Conservation (phyloP, 2,888 invertebrate species). For the Panorpa germanica region DNA sequence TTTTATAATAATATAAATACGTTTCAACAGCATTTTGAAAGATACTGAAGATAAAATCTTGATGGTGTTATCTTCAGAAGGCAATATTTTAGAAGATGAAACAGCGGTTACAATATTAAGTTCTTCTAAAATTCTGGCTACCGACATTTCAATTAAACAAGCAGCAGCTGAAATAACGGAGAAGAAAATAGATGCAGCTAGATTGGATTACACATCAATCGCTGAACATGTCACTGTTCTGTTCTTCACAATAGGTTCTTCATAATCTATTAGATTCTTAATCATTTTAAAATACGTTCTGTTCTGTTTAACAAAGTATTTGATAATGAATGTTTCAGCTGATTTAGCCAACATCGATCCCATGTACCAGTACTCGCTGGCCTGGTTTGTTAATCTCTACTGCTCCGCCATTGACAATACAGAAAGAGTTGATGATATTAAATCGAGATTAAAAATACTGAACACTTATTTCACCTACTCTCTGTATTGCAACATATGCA, state of each 20-base stretch:
- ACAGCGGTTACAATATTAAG: slow-evolving; percentile 75
- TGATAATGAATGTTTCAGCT: slow-evolving; percentile 32
- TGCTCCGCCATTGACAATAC: slow-evolving; percentile 72
- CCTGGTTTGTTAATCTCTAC: slow-evolving; percentile 86
- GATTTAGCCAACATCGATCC: slow-evolving; percentile 85
- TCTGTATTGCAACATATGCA: slow-evolving; percentile 76
- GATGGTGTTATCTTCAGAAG: slow-evolving; percentile 50
- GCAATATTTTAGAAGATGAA: slow-evolving; percentile 80
- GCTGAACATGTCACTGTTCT: slow-evolving; percentile 76
- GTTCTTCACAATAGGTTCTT: slow-evolving; percentile 70
- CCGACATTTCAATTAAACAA: slow-evolving; percentile 85
- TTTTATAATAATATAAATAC: too few relatives aligned
- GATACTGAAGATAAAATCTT: slow-evolving; percentile 86
- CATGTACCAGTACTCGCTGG: slow-evolving; percentile 92
- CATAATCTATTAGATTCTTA: background rate
- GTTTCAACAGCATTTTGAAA: slow-evolving; percentile 39
- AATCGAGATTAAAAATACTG: slow-evolving; percentile 51
- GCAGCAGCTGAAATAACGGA: slow-evolving; percentile 78
- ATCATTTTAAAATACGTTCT: slow-evolving; percentile 8
- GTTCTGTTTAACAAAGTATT: too few relatives aligned
- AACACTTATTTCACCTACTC: slow-evolving; percentile 73
- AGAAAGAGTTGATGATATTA: slow-evolving; percentile 65
- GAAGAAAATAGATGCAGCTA: slow-evolving; percentile 68
- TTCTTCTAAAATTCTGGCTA: slow-evolving; percentile 73
- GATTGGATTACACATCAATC: slow-evolving; percentile 76